Evolutionary conservation across 2,888 invertebrate species (phyloP).

Genomic region (Strigamia transsilvanica): DNA sequence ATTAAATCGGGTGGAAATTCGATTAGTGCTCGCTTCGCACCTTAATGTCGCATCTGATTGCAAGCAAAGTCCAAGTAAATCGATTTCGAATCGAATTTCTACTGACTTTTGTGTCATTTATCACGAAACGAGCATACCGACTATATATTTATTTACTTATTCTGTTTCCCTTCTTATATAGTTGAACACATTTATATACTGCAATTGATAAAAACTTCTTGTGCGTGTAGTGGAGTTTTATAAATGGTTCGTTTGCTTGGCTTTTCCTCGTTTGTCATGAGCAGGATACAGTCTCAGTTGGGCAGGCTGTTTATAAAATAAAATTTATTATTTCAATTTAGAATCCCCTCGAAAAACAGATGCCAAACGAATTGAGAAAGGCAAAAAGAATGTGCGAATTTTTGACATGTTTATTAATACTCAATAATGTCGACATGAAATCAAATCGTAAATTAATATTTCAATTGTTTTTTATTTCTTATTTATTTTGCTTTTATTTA

Average conservation of each 20-base stretch:
- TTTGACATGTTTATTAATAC: neutral
- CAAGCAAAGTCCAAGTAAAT: neutral
- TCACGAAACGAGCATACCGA: conserved; percentile 1
- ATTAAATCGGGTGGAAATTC: conserved; percentile 10
- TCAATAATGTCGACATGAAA: neutral
- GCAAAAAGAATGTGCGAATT: neutral
- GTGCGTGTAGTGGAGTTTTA: conserved; percentile 47
- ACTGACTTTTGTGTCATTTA: neutral
- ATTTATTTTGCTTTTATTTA: neutral
- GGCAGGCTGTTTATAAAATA: conserved; percentile 45
- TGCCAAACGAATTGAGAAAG: conserved; percentile 9
- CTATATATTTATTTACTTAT: neutral
- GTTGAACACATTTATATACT: neutral
- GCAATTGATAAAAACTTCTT: conserved; percentile 45
- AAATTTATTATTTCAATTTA: conserved; percentile 49
- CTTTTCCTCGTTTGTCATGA: conserved; percentile 39
- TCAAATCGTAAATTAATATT: neutral
- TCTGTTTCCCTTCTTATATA: neutral
- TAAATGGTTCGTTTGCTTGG: conserved; percentile 49
- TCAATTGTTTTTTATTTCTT: too few relatives aligned
- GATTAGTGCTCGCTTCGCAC: neutral
- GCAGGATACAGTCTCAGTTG: conserved; percentile 31
- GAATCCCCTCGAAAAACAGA: conserved; percentile 5
- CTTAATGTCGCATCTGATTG: conserved; percentile 1
- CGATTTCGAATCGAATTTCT: neutral